These are phyloP conservation scores for Petrocephalus zakoni DNA, from an alignment of 2,113 vertebrate species.

Conservation along the genomic window DNA sequence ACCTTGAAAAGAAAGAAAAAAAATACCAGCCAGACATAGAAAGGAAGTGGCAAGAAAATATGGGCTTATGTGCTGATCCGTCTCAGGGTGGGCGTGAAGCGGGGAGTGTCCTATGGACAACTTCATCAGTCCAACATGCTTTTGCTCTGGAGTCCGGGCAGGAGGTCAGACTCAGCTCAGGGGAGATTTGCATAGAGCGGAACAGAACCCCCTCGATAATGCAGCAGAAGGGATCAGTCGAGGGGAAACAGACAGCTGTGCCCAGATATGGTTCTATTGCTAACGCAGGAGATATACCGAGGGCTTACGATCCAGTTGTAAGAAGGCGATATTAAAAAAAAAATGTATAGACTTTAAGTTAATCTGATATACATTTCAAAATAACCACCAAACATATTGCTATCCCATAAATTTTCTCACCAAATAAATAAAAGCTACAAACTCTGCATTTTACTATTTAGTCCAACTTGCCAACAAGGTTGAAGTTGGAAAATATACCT, in stretches of 20 bases:
- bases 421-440: constrained; percentile 4
- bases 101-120: not conserved
- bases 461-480: not conserved
- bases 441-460: not conserved
- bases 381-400: constrained; percentile 3
- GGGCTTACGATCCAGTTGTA: not conserved
- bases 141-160: not conserved
- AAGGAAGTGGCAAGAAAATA: not conserved
- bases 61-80: not conserved
- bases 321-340: not conserved
- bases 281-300: not conserved
- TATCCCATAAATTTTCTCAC: constrained; percentile 10
- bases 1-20: not conserved
- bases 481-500: not conserved
- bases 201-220: not conserved
- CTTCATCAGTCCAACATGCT: not conserved
- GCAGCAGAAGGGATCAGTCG: not conserved
- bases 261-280: constrained; percentile 3
- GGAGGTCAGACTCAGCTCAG: not conserved
- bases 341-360: constrained; percentile 3
- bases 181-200: constrained; percentile 13
- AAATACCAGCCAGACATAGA: not conserved
- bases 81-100: not conserved
- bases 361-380: constrained; percentile 8
- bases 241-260: not conserved